Evolutionary conservation across 2,888 invertebrate species (phyloP), one percentile per base, ranked within the genome.

Genomic region (Pyralis farinalis): DNA sequence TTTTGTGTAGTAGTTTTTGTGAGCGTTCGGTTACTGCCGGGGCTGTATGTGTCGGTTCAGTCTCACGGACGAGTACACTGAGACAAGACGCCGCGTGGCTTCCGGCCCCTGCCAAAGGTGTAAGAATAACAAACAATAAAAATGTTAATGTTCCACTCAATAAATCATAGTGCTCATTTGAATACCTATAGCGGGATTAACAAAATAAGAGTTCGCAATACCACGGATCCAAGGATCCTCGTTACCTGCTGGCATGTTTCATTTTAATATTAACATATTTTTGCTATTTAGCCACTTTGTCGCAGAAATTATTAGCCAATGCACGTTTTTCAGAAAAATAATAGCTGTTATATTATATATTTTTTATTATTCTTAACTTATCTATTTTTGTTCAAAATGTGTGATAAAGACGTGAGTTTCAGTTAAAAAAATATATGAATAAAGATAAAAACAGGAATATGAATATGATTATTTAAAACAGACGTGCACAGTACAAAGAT

Each of bases 111-210:
- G 57, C 69, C 69, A 79, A 81, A 83, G 80, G 81, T 82, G 81
- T 79, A 88, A 89, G 82, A 90, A 90, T 89, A 90, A 90, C 89
- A 90, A 90, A 90, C 89, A 90, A 89, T 90, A 88, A 89, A 89
- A 88, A 89, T 90, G 89, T 78, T 81, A 89, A 90, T 89, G 84
- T 86, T 87, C 89, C 89, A 90, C 90, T 90, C 89, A 86, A 90
- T 89, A 90, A 90, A 90, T 89, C 89, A 90, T 84, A 82, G 78
- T 62, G 68, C 85, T 88, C 86, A 88, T 89, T 87, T 88, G 86
- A 85, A 88, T 88, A 83, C 82, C 69, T 83, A 84, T 86, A 63
- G 73, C 65, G 70, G 79, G 85, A 86, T 87, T 85, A 87, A 81
- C 74, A 73, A 76, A 81, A 79, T 76, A 70, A 70, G 75, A 82